Evolutionary conservation across 2,888 invertebrate genomes (phyloP).

Genomic region (Lasioglossum marginatum): DNA sequence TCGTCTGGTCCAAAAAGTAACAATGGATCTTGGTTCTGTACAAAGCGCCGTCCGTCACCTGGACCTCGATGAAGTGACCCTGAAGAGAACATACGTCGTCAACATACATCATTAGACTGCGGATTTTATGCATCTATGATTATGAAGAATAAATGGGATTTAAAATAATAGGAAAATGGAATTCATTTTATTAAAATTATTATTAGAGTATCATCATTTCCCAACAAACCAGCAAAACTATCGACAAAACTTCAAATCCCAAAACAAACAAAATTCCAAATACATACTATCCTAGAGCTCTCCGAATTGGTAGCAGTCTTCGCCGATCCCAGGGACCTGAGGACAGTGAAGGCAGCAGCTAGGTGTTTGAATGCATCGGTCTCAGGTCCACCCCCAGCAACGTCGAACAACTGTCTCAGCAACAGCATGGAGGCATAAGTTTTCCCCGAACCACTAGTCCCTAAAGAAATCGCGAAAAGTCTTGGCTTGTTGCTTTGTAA

Average conservation of each 20-base stretch:
- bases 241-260: neutral
- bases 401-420: slow-evolving; percentile 95
- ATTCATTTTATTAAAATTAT: no score
- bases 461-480: slow-evolving; percentile 82
- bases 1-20: slow-evolving; percentile 97
- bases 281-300: slow-evolving; percentile 95
- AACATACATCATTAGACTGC: neutral
- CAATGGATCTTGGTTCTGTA: slow-evolving; percentile 98
- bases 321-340: slow-evolving; percentile 95
- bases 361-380: slow-evolving; percentile 98
- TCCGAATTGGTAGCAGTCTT: slow-evolving; percentile 96
- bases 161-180: neutral
- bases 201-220: no score
- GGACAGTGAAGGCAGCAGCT: slow-evolving; percentile 97
- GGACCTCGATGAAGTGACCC: slow-evolving; percentile 98
- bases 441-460: slow-evolving; percentile 96
- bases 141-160: neutral
- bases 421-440: slow-evolving; percentile 96
- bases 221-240: neutral
- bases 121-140: neutral
- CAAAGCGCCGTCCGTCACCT: slow-evolving; percentile 97
- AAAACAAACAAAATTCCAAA: no score
- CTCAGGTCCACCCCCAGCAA: slow-evolving; percentile 97
- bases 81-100: slow-evolving; percentile 81
- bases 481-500: neutral